phyloP scores from a whole-genome alignment of 2,113 vertebrate species.

The Trichechus manatus region DNA sequence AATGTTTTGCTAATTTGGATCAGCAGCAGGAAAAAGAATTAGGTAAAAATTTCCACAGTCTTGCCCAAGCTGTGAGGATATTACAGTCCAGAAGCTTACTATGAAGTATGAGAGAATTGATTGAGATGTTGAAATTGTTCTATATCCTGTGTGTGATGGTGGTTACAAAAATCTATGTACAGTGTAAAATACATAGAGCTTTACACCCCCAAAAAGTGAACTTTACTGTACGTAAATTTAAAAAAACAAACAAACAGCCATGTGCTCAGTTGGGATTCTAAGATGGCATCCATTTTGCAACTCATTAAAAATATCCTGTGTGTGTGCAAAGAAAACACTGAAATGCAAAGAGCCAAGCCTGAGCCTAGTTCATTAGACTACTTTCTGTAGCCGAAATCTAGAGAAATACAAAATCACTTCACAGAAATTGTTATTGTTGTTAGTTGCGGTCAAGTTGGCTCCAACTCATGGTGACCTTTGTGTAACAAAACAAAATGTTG shows the following conservation, averaged over 20 bases:
- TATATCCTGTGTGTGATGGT: background rate
- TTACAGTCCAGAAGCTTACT: background rate
- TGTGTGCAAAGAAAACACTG: background rate
- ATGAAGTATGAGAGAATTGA: background rate
- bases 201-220: background rate
- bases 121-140: background rate
- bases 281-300: background rate
- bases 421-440: background rate
- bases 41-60: background rate
- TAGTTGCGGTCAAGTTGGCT: no score
- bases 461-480: no score
- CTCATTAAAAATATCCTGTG: background rate
- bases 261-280: background rate
- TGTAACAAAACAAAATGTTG: no score
- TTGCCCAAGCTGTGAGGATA: background rate
- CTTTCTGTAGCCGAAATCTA: background rate
- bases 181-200: background rate
- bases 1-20: slow-evolving; percentile 3
- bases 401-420: background rate
- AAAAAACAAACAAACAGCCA: background rate
- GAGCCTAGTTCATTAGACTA: background rate
- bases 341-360: background rate
- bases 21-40: background rate
- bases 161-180: background rate
- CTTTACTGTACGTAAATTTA: background rate